Percentiles rank a stretch among this genome's conserved stretches.
Conservation (phyloP, 2,113 vertebrate species). For the Bungarus multicinctus region DNA sequence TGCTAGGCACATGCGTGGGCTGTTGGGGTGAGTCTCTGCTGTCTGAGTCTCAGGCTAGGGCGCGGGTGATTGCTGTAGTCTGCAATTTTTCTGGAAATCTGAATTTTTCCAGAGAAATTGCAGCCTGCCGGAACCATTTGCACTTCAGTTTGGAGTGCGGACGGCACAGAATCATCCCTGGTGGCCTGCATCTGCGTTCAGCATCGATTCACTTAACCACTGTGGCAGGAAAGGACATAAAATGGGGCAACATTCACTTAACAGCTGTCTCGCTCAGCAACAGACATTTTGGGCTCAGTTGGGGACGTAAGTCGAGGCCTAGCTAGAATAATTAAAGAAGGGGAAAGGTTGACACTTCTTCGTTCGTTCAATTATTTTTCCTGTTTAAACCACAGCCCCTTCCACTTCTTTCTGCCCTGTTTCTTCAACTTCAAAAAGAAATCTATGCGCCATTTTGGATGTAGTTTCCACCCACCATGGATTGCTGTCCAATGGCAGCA, state of each 20-base stretch:
- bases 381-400: not conserved
- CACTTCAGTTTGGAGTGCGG: too few relatives aligned
- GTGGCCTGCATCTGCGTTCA: too few relatives aligned
- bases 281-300: not conserved
- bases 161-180: too few relatives aligned
- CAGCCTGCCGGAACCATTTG: too few relatives aligned
- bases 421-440: not conserved
- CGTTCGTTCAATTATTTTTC: not conserved
- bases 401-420: not conserved
- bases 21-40: too few relatives aligned
- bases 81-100: too few relatives aligned
- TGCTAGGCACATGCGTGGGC: too few relatives aligned
- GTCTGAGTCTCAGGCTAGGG: too few relatives aligned
- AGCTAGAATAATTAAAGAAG: not conserved
- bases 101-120: too few relatives aligned
- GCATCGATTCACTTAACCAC: too few relatives aligned
- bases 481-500: accelerated
- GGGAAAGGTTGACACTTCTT: not conserved
- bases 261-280: not conserved
- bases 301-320: not conserved
- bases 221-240: too few relatives aligned
- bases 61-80: too few relatives aligned
- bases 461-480: slow-evolving; percentile 5
- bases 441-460: not conserved
- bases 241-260: not conserved